These are phyloP conservation scores for Turritopsis dohrnii DNA, from an alignment of 30 jellyfish, hydroid and myxozoan genomes.

Conservation along the genomic window DNA sequence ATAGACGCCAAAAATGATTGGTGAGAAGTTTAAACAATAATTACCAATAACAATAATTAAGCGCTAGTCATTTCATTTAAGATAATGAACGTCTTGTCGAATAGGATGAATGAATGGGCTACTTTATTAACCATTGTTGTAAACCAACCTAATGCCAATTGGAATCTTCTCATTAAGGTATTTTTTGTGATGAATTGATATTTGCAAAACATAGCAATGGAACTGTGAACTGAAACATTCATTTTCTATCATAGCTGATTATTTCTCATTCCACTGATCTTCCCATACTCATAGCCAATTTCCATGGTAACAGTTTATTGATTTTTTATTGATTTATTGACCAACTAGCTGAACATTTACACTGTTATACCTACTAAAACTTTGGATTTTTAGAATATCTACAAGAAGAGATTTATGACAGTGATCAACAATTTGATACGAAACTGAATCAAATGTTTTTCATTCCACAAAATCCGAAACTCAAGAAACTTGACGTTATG, in stretches of 20 bases:
- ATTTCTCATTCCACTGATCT: neutral
- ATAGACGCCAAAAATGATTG: neutral
- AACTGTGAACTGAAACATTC: too few species aligned
- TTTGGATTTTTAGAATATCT: neutral
- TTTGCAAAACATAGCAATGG: too few species aligned
- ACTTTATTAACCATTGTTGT: neutral
- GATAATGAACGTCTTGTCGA: neutral
- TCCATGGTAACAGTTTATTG: neutral
- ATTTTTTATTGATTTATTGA: neutral
- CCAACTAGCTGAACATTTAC: neutral
- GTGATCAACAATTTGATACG: neutral
- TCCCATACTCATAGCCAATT: neutral
- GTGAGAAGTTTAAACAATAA: neutral
- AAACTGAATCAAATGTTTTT: conserved; percentile 20
- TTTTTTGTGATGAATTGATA: too few species aligned
- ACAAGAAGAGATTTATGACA: neutral
- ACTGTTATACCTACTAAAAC: neutral
- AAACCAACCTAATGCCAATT: neutral
- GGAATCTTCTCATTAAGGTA: neutral
- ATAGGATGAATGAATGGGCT: neutral
- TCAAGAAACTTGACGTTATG: neutral
- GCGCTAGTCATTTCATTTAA: neutral
- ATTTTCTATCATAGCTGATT: neutral
- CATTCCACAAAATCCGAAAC: neutral
- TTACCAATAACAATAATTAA: neutral